Base-by-base conservation (phyloP, 2,113 vertebrate species). In the Eclectus roratus region DNA sequence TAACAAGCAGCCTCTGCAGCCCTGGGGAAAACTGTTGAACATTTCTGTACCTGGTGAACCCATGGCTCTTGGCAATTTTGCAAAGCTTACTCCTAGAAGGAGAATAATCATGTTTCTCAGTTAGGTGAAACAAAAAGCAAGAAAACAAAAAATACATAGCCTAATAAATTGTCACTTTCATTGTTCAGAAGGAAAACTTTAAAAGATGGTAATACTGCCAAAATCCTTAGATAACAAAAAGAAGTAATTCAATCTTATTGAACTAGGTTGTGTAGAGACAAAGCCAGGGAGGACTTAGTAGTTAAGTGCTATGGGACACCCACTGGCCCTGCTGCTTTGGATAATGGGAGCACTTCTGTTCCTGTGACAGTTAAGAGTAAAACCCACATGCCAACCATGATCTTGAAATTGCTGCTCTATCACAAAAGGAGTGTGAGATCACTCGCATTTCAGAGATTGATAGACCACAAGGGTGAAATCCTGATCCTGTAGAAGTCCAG, bases 371-470 rank as follows among this genome's bases (percentile, higher is more conserved):
- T 10, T 39, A 43, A 66, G 35, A n/a, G 39, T n/a, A 85, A 56
- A 85, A 24, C 12, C 17, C 28, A 25, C 1, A 1, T 58, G 11
- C 3, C 2, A 2, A 33, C 27, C 68, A 73, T 0, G 1, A 35
- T 17, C 33, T 93, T 66, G 50, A 43, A 56, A 39, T 2, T 37
- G 33, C 25, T 91, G 66, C 56, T 70, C 19, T 24, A 35, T 65
- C 58, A 39, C 6, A 1, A 35, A 39, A 88, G 37, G 10, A n/a
- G 7, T 77, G 10, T 76, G 44, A 85, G 37, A 47, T 37, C 1
- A 1, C 18, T 78, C 28, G 35, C 3, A 29, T 6, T 88, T 65
- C 29, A 61, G 41, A 78, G 31, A 7, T 20, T 0, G 1, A 37
- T 12, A 72, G 25, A 31, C 53, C 33, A 8, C 9, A 7, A 14